Percentiles rank a stretch among this genome's conserved stretches.
These are phyloP conservation scores for Myzus persicae DNA, from an alignment of 1,140 invertebrate genomes.

Conservation along the genomic window DNA sequence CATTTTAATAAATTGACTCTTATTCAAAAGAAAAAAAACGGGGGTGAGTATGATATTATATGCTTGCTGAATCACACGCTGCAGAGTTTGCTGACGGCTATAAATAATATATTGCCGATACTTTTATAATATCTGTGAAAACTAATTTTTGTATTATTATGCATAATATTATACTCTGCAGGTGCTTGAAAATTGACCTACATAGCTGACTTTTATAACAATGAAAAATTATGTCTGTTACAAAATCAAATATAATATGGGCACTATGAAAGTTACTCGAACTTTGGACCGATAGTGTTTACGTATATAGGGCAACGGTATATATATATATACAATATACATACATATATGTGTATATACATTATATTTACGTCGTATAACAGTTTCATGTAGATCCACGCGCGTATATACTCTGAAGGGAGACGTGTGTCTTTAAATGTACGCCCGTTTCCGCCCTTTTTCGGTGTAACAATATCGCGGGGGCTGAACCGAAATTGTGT, in stretches of 20 bases:
- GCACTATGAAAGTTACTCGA: neutral
- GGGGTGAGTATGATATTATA: neutral
- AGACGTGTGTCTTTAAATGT: slow-evolving; percentile 42
- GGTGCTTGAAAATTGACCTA: too few relatives aligned
- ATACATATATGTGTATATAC: neutral
- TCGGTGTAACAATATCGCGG: slow-evolving; percentile 53
- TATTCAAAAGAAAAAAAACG: neutral
- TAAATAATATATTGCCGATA: neutral
- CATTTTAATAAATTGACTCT: neutral
- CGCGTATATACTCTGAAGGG: slow-evolving; percentile 5
- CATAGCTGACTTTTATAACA: neutral
- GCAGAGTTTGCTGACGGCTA: neutral
- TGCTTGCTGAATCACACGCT: neutral
- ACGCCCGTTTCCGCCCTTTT: slow-evolving; percentile 58
- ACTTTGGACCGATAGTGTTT: neutral
- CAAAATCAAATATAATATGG: neutral
- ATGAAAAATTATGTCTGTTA: neutral
- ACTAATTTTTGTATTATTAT: neutral
- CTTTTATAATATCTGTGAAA: neutral
- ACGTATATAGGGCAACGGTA: neutral
- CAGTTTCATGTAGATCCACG: slow-evolving; percentile 23
- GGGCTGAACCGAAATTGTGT: slow-evolving; percentile 57
- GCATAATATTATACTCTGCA: too few relatives aligned
- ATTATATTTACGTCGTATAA: neutral
- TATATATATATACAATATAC: neutral